phyloP scores from a whole-genome alignment of 92 coral and sea anemone species.

The Umimayanthus kanabou region DNA sequence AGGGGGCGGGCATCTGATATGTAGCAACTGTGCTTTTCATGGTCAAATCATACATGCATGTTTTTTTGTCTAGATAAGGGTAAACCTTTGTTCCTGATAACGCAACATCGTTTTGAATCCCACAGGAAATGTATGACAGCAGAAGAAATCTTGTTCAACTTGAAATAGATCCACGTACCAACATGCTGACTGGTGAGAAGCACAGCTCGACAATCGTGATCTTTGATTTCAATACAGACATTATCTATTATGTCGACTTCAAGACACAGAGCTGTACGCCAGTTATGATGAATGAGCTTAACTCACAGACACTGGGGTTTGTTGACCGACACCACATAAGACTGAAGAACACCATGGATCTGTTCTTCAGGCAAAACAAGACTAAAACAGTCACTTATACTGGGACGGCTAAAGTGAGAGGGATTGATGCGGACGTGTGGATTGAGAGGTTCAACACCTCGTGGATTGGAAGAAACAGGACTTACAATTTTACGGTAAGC shows the following conservation, averaged over 20 bases:
- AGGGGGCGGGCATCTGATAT: too few relatives aligned
- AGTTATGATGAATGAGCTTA: slow-evolving; percentile 14
- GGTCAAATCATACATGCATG: too few relatives aligned
- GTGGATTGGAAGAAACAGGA: not conserved
- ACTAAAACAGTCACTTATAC: slow-evolving; percentile 53
- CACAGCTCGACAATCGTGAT: not conserved
- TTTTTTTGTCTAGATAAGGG: too few relatives aligned
- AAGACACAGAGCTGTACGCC: slow-evolving; percentile 36
- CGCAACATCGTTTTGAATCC: not conserved
- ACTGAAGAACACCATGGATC: slow-evolving; percentile 65
- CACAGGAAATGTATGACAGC: slow-evolving; percentile 35
- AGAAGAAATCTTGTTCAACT: slow-evolving; percentile 31
- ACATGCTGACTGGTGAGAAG: not conserved
- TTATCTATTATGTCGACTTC: slow-evolving; percentile 45
- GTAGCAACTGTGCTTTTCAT: too few relatives aligned
- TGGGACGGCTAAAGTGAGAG: slow-evolving; percentile 50
- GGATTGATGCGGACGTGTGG: too few relatives aligned
- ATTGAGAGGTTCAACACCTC: slow-evolving; percentile 13
- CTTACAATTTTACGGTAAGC: not conserved
- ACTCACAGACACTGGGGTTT: slow-evolving; percentile 14
- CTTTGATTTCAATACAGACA: slow-evolving; percentile 77
- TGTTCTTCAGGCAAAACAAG: slow-evolving; percentile 30
- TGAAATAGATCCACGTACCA: not conserved
- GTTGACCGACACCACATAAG: slow-evolving; percentile 64
- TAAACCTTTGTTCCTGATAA: too few relatives aligned